Conservation (phyloP, 2,888 invertebrate species). For the Oxytorus armatus region DNA sequence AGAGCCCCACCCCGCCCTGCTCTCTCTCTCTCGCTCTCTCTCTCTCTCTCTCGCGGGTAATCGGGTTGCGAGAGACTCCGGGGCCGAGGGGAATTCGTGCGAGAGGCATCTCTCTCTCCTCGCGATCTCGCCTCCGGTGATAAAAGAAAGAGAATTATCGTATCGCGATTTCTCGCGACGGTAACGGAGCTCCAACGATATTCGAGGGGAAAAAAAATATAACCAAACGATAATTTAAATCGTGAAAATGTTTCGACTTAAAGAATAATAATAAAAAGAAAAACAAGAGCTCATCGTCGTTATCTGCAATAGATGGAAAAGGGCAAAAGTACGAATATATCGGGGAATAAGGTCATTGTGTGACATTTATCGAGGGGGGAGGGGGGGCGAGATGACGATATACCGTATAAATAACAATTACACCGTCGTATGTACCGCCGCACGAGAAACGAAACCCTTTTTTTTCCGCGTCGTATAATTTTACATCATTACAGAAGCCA, state of each 20-base stretch:
- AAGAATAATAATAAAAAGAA: conserved; percentile 3
- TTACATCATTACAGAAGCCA: conserved; percentile 55
- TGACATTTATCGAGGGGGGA: conserved; percentile 62
- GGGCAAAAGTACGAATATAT: conserved; percentile 46
- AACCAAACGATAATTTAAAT: conserved; percentile 10
- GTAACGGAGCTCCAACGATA: conserved; percentile 9
- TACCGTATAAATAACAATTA: neutral
- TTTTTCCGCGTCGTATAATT: conserved; percentile 56
- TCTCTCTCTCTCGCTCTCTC: no score
- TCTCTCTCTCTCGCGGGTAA: no score
- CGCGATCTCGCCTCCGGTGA: neutral
- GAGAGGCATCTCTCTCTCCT: conserved; percentile 1
- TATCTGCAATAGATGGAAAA: conserved; percentile 17
- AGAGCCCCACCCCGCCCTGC: conserved; percentile 16
- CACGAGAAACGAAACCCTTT: conserved; percentile 27
- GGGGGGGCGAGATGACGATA: neutral
- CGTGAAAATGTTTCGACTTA: neutral
- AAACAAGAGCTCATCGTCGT: conserved; percentile 15
- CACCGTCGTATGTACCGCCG: neutral
- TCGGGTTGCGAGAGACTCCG: conserved; percentile 34
- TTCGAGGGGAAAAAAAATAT: neutral
- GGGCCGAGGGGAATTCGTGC: neutral
- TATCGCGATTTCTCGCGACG: conserved; percentile 42
- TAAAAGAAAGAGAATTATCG: conserved; percentile 12
- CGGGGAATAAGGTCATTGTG: conserved; percentile 60